phyloP scores from a whole-genome alignment of 2,113 vertebrate species.

The Engystomops pustulosus region DNA sequence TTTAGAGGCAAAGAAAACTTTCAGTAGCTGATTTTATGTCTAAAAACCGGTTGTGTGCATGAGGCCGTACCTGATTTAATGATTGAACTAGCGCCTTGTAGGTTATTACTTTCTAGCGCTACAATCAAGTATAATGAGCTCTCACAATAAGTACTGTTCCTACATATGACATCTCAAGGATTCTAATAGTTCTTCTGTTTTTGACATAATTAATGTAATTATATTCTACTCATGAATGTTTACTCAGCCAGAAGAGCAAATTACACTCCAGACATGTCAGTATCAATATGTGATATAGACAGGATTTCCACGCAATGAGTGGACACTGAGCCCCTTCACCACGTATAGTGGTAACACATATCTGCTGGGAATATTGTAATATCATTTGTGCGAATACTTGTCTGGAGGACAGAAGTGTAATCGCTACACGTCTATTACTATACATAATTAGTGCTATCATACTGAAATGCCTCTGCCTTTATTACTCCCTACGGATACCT shows the following conservation, averaged over 20 bases:
- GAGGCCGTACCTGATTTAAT: too few species aligned
- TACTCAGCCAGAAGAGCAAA: neutral
- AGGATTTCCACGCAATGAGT: neutral
- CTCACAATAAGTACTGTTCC: too few species aligned
- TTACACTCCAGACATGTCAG: neutral
- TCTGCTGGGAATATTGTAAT: neutral
- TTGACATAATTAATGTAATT: neutral
- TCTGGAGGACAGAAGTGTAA: neutral
- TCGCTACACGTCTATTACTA: neutral
- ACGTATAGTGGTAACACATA: neutral
- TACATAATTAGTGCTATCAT: conserved; percentile 12
- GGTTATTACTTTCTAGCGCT: too few species aligned
- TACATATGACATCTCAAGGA: too few species aligned
- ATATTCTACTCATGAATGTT: neutral
- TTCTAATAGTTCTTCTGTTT: too few species aligned
- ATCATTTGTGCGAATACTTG: neutral
- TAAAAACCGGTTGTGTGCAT: too few species aligned
- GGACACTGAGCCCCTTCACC: neutral
- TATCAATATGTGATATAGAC: neutral
- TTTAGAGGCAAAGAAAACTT: too few species aligned
- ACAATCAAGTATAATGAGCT: too few species aligned
- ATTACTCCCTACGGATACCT: conserved; percentile 31
- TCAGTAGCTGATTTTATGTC: too few species aligned
- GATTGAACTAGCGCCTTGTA: too few species aligned
- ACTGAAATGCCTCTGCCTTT: conserved; percentile 15